Evolutionary conservation across 2,113 vertebrate genomes (phyloP), one percentile per base, ranked within the genome.

Genomic region (Electrona antarctica): DNA sequence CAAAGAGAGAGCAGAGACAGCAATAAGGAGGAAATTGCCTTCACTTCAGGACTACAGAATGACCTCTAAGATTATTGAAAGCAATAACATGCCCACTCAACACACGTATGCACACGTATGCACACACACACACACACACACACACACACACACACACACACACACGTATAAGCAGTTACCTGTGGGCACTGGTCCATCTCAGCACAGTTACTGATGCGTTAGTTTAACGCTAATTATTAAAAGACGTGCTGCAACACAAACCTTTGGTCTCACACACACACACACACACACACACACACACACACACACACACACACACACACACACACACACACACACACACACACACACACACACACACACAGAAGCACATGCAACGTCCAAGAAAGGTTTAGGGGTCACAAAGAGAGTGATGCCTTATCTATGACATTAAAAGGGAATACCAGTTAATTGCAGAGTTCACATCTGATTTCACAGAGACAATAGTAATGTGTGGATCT

Each of bases 41-140:
- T 90, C 70, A 84, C 75, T 79, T 87, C 65, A 79, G 74, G 74
- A 84, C 70, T 81, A 88, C 77, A 89, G 79, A 85, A 81, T 76
- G 79, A 88, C 81, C 77, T 88, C 84, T 84, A 77, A 85, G 76
- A 77, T 79, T 83, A 90, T 85, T 86, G 76, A 84, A 71, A 91
- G 90, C 87, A 92, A 91, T 92, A 91, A 87, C 73, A 64, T 60
- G 49, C 54, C 15, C 5, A 28, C 46, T 13, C 41, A 48, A 59
- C 28, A 29, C 57, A 59, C 15, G n/a, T 12, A 56, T 5, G n/a
- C 15, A 58, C 9, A 58, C n/a, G 4, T 3, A 57, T 14, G 21
- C 55, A 50, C 49, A 52, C 10, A 47, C 71, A 64, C 71, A 71
- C 4, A 14, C 21, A 49, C 56, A 54, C 61, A 69, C 67, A 71